Evolutionary conservation across 2,888 invertebrate genomes (phyloP), one percentile per base, ranked within the genome.

Genomic region (Heliconius ismenius): DNA sequence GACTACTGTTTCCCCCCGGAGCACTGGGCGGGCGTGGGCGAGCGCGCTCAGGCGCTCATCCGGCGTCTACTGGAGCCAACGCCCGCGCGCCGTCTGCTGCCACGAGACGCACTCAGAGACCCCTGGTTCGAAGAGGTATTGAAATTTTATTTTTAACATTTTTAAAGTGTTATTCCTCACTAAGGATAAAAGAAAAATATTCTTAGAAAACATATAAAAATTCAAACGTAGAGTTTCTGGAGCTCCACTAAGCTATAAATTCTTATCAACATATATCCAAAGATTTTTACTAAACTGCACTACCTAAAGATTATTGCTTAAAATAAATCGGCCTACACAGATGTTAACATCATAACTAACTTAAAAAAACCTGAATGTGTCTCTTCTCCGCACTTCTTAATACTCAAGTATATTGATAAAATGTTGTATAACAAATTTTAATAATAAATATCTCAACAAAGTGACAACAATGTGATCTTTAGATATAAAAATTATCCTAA

Each of bases 1-100:
- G 97, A 97, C 92, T 97, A 96, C 88, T 97, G 97, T 86, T 97
- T 97, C 90, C 97, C 97, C 24, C 95, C 96, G 76, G 97, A 97
- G 86, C 96, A 97, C 89, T 97, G 97, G 91, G 90, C 93, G 60
- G 94, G 93, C 63, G 95, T 97, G 75, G 96, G 96, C 39, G 94
- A 94, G 79, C 95, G 96, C 76, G 97, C 96, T 64, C 97, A 96
- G 85, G 93, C 95, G 68, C 91, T 97, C 78, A 96, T 97, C 77
- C 91, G 95, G 68, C 95, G 94, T 74, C 91, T 97, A 82, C 91
- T 97, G 64, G 95, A 96, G 72, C 89, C 96, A 32, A 92, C 95
- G 80, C 91, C 92, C 4, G 84, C 87, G 39, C 82, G 87, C 1
- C 87, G 93, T 0, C 84, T 89, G 67, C 18, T 88, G 60, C 92